Conservation (phyloP, 1,140 invertebrate genomes). For the Kradibia gibbosae region DNA sequence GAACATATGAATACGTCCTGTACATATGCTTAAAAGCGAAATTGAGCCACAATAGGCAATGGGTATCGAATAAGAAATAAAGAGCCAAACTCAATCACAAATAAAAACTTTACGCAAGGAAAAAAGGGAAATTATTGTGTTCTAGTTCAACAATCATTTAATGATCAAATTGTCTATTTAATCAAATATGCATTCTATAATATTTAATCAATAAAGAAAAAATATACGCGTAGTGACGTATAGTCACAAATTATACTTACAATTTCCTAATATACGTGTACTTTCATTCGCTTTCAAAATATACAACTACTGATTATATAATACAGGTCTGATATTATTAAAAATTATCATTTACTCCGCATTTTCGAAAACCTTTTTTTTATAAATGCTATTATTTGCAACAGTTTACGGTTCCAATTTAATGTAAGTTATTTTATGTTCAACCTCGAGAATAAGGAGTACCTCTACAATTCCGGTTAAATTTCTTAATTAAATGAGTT, state of each 20-base stretch:
- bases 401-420: not conserved
- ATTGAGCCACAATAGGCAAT: no score
- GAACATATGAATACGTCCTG: no score
- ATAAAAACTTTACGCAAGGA: not conserved
- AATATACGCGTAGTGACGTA: not conserved
- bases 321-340: not conserved
- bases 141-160: conserved; percentile 18
- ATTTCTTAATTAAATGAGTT: no score
- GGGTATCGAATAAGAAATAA: not conserved
- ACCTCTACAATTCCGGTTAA: no score
- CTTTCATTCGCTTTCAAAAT: no score
- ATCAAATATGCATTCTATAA: no score
- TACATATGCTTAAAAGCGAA: no score
- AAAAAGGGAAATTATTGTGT: not conserved
- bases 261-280: not conserved
- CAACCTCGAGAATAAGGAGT: not conserved
- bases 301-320: no score
- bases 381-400: not conserved
- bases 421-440: not conserved
- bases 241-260: not conserved
- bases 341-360: not conserved
- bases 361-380: not conserved
- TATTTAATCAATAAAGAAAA: not conserved
- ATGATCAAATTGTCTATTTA: conserved; percentile 4
- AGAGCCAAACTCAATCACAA: not conserved